These are phyloP conservation scores for Drosophila subobscura DNA, from an alignment of 1,140 invertebrate genomes.

Conservation along the genomic window DNA sequence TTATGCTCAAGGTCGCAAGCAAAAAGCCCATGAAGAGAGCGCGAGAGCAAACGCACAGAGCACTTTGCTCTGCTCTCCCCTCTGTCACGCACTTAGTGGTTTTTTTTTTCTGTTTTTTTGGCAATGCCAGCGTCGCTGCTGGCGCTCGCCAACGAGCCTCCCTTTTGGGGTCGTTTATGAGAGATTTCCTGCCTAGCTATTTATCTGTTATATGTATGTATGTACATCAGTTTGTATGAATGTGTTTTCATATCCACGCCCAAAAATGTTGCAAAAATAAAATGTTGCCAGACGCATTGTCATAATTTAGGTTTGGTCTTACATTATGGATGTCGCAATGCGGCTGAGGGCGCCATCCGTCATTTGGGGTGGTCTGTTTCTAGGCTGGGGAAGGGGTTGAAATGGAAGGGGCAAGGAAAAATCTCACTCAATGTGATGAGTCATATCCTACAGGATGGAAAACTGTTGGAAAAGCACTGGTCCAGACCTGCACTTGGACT, in stretches of 20 bases:
- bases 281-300: slow-evolving; percentile 75
- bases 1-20: slow-evolving; percentile 75
- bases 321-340: slow-evolving; percentile 54
- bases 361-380: slow-evolving; percentile 6
- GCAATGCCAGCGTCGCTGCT: slow-evolving; percentile 8
- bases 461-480: slow-evolving; percentile 9
- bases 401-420: slow-evolving; percentile 4
- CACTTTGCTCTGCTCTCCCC: slow-evolving; percentile 12
- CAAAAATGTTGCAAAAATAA: slow-evolving; percentile 53
- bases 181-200: slow-evolving; percentile 39
- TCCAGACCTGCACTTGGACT: slow-evolving; percentile 1
- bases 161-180: slow-evolving; percentile 56
- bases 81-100: slow-evolving; percentile 41
- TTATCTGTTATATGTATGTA: background rate
- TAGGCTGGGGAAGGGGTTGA: background rate
- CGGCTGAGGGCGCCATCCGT: slow-evolving; percentile 32
- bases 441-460: slow-evolving; percentile 58
- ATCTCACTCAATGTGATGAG: slow-evolving; percentile 36
- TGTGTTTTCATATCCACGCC: slow-evolving; percentile 11
- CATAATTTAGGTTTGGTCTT: slow-evolving; percentile 65
- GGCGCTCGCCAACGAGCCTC: slow-evolving; percentile 54
- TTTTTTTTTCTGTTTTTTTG: slow-evolving; percentile 29
- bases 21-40: slow-evolving; percentile 26
- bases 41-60: slow-evolving; percentile 13
- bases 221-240: background rate